A percentile compares a stretch with the other conserved stretches of the same genome.
Conservation (phyloP, 2,113 vertebrate species). For the Colossoma macropomum region DNA sequence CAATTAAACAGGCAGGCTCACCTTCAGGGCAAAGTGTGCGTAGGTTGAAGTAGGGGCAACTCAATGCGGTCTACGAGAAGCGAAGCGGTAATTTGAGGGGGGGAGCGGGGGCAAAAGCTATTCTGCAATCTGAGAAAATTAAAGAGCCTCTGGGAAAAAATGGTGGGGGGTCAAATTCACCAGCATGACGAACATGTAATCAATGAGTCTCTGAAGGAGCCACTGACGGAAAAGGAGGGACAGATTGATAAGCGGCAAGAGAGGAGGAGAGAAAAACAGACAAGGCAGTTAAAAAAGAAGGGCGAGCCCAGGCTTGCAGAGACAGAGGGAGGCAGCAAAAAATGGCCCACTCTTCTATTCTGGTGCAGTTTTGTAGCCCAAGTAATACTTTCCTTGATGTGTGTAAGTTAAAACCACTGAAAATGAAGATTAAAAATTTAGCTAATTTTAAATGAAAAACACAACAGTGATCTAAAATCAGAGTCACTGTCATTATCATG, state of each 20-base stretch:
- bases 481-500: not conserved
- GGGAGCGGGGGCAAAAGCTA: not conserved
- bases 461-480: not conserved
- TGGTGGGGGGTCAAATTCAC: not conserved
- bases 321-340: not conserved
- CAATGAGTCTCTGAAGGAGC: not conserved
- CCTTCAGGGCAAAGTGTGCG: conserved; percentile 20
- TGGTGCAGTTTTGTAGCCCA: not conserved
- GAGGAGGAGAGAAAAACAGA: not conserved
- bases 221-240: not conserved
- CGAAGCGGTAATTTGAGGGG: not conserved
- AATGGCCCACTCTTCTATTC: not conserved
- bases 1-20: conserved; percentile 27
- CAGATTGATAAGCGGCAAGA: not conserved
- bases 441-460: not conserved
- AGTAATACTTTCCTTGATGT: not conserved
- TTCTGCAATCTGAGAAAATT: not conserved
- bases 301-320: not conserved
- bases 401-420: not conserved
- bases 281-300: not conserved
- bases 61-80: conserved; percentile 2
- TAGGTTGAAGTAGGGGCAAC: not conserved
- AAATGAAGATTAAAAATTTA: not conserved
- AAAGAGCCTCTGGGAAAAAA: conserved; percentile 6
- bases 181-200: not conserved